Conservation (phyloP, 2,113 vertebrate genomes). For the Menidia beryllina region DNA sequence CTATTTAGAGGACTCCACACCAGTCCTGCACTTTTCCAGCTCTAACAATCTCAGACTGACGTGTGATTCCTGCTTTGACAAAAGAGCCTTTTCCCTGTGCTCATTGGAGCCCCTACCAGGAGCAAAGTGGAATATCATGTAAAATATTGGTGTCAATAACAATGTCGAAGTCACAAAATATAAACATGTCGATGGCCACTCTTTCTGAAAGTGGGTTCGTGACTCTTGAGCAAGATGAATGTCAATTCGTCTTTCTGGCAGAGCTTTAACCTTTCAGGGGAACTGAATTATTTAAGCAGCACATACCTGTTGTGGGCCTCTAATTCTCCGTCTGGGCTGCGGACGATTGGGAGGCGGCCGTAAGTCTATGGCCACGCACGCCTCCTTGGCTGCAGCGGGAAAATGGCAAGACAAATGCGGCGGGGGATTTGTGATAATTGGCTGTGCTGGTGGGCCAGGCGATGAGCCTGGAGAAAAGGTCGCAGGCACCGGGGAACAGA, state of each 20-base stretch:
- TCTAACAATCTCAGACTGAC: slow-evolving; percentile 17
- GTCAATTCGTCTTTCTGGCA: slow-evolving; percentile 74
- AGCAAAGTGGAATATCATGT: slow-evolving; percentile 26
- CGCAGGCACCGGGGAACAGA: slow-evolving; percentile 72
- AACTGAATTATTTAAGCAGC: slow-evolving; percentile 85
- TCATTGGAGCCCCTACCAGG: slow-evolving; percentile 3
- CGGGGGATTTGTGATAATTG: slow-evolving; percentile 81
- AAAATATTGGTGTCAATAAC: slow-evolving; percentile 64
- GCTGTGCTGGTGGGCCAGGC: slow-evolving; percentile 73
- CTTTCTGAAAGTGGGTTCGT: slow-evolving; percentile 42
- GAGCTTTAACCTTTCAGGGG: slow-evolving; percentile 82
- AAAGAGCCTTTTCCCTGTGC: background rate
- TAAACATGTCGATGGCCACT: slow-evolving; percentile 61
- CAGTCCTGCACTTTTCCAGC: slow-evolving; percentile 1
- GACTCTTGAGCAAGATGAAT: slow-evolving; percentile 79
- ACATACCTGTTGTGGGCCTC: slow-evolving; percentile 78
- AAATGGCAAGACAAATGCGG: slow-evolving; percentile 82
- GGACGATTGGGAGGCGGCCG: slow-evolving; percentile 58
- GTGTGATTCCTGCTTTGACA: slow-evolving; percentile 5
- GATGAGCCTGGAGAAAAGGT: slow-evolving; percentile 77
- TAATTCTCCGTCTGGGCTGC: slow-evolving; percentile 58
- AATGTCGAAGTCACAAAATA: slow-evolving; percentile 53
- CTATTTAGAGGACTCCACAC: background rate
- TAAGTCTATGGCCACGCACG: slow-evolving; percentile 60
- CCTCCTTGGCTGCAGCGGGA: slow-evolving; percentile 68